These are phyloP conservation scores for Acanthococcus lagerstroemiae DNA, from an alignment of 2,888 invertebrate species.

Conservation along the genomic window DNA sequence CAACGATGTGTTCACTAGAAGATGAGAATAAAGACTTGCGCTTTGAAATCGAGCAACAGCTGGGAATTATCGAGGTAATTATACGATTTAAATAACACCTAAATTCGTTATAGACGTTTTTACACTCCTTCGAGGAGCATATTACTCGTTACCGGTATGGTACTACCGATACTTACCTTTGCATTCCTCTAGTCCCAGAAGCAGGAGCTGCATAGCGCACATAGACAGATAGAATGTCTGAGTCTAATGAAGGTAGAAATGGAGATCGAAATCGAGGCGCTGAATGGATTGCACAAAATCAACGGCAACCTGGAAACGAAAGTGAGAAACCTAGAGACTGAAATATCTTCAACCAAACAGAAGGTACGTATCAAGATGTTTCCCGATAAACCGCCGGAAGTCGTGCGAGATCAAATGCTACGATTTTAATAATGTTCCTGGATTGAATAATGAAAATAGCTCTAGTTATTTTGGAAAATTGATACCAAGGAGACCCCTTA, in stretches of 20 bases:
- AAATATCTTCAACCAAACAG: conserved; percentile 12
- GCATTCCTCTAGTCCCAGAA: conserved; percentile 19
- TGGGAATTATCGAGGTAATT: conserved; percentile 20
- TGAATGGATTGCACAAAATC: conserved; percentile 27
- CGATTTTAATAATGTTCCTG: no score
- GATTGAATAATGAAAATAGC: no score
- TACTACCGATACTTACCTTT: no score
- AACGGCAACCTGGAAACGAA: conserved; percentile 25
- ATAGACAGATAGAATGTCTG: conserved; percentile 14
- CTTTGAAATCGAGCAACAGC: conserved; percentile 19
- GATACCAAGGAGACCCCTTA: no score
- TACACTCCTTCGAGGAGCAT: no score
- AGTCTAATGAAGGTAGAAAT: conserved; percentile 27
- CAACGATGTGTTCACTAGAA: background rate
- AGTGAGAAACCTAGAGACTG: conserved; percentile 12
- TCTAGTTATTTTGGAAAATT: no score
- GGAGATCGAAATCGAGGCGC: conserved; percentile 31
- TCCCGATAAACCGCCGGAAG: background rate
- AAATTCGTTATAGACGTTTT: no score
- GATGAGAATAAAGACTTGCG: conserved; percentile 25
- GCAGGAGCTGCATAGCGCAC: conserved; percentile 18
- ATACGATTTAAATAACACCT: background rate
- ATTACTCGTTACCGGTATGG: no score
- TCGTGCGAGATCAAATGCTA: background rate
- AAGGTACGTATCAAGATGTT: conserved; percentile 2